Base-by-base conservation (phyloP, 2,113 vertebrate species). In the Ammodytes marinus region DNA sequence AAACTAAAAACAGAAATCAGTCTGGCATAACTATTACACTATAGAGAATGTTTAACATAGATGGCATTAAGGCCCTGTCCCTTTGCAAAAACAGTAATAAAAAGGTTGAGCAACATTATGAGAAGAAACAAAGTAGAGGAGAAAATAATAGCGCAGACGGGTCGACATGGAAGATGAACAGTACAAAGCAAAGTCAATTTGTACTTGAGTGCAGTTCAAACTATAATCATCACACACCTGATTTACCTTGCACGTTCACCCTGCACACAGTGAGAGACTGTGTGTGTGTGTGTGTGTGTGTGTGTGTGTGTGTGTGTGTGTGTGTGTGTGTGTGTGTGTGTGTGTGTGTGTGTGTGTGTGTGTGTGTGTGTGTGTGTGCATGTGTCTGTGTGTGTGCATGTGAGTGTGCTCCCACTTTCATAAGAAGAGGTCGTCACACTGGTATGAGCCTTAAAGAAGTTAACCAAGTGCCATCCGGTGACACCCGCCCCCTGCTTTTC, bases 381-480 rank as follows among this genome's bases (percentile, higher is more conserved):
- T 43, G 61, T 53, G 73, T 52, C 17, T 64, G 81, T 74, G 63
- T 63, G 65, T 35, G 45, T 61, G 45, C 59, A 74, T 43, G 67
- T 57, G 58, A 58, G 65, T 40, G 66, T 55, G 55, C 53, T 27
- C 42, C 58, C 49, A 50, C 50, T 46, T 53, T 63, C 53, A 68
- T 76, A 66, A 73, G 59, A 66, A 73, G 59, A 78, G 77, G 80
- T 74, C 58, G 87, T 92, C 85, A 85, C 79, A 82, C 74, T 87
- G 75, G 74, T 70, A 55, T 63, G 55, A 87, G 52, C 27, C 74
- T 87, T 74, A 81, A 88, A 80, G 65, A 86, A 87, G 81, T 86
- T 88, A 90, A 91, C 86, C 61, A 76, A 75, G 73, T 76, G 87
- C 82, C 86, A 91, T 90, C 85, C 86, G 63, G 86, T 88, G 82